Conservation (phyloP, 2,888 invertebrate genomes). For the Balanococcus diminutus region DNA sequence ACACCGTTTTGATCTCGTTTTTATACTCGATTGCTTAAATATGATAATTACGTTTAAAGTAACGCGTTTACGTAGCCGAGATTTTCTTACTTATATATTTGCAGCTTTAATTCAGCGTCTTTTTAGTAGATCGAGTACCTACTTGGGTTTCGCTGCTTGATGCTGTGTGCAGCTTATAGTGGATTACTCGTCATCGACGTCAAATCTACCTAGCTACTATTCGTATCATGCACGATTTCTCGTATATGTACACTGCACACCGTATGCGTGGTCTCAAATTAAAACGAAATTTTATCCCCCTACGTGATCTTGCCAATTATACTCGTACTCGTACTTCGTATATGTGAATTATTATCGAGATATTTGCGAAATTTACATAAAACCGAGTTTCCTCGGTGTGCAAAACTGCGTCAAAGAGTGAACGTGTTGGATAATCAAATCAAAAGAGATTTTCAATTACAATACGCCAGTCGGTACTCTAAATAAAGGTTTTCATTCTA, state of each 20-base stretch:
- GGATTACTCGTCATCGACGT: background rate
- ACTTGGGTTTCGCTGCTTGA: background rate
- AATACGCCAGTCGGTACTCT: background rate
- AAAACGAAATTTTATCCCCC: background rate
- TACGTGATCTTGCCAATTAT: background rate
- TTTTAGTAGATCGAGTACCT: background rate
- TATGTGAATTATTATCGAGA: background rate
- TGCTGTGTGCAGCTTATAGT: background rate
- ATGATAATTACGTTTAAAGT: slow-evolving; percentile 26
- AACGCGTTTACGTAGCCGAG: slow-evolving; percentile 10
- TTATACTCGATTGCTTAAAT: slow-evolving; percentile 16
- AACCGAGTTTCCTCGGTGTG: too few species aligned
- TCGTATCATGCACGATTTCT: background rate
- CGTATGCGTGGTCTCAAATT: background rate
- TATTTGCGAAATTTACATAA: background rate
- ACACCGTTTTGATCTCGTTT: slow-evolving; percentile 27
- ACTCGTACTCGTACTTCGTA: background rate
- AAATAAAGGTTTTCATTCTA: background rate
- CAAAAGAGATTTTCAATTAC: background rate
- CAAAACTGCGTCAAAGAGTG: background rate
- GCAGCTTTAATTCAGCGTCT: background rate
- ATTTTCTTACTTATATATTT: background rate
- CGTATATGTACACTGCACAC: too few species aligned
- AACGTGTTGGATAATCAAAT: background rate
- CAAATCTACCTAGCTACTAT: too few species aligned